phyloP scores from a whole-genome alignment of 1,140 invertebrate genomes.

The Rhagoletis zephyria region DNA sequence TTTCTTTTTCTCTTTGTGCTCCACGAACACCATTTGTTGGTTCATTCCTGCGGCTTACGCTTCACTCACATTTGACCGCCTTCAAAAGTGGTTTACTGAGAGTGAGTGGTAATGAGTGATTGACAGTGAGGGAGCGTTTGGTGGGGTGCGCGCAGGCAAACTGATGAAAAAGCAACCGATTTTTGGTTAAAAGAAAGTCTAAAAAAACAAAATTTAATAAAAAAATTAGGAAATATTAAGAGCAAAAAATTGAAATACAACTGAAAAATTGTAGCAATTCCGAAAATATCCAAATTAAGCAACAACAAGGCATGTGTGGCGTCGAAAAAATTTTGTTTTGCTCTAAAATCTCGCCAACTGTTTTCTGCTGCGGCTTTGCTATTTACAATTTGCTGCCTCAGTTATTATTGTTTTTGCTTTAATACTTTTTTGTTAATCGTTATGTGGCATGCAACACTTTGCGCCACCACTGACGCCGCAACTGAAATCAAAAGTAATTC shows the following conservation, averaged over 20 bases:
- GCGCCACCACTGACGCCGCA: background rate
- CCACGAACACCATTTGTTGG: constrained; percentile 15
- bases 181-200: background rate
- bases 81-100: background rate
- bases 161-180: background rate
- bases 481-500: constrained; percentile 56
- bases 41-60: constrained; percentile 2
- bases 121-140: background rate
- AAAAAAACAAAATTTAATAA: background rate
- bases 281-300: background rate
- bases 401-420: background rate
- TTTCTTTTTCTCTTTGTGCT: background rate
- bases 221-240: constrained; percentile 10
- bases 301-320: constrained; percentile 21
- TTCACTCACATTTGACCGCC: background rate
- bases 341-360: background rate
- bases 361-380: background rate
- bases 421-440: background rate
- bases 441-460: constrained; percentile 46
- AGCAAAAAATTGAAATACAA: background rate
- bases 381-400: constrained; percentile 9
- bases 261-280: background rate
- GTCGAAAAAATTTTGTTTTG: background rate
- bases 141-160: background rate
- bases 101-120: background rate